Conservation (phyloP, 2,888 invertebrate genomes). For the Sesia apiformis region DNA sequence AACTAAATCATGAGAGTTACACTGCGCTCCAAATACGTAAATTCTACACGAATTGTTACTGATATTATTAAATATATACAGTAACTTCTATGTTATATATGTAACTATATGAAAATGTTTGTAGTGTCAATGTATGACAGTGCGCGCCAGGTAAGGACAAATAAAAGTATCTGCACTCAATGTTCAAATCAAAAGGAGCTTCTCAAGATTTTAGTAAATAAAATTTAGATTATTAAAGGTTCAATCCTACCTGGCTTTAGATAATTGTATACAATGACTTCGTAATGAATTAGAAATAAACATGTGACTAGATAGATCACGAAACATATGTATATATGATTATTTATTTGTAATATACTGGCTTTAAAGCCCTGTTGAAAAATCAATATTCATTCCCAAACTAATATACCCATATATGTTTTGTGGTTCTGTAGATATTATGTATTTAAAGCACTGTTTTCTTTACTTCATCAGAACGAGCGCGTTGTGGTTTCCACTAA, state of each 20-base stretch:
- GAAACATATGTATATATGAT: neutral
- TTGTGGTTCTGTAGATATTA: too few relatives aligned
- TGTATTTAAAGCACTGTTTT: too few relatives aligned
- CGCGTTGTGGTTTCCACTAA: too few relatives aligned
- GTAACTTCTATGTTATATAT: neutral
- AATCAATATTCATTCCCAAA: too few relatives aligned
- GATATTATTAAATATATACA: too few relatives aligned
- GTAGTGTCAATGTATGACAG: conserved; percentile 29
- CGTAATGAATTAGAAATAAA: conserved; percentile 36
- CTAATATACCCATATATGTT: too few relatives aligned
- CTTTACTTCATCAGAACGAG: too few relatives aligned
- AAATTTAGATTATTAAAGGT: conserved; percentile 58
- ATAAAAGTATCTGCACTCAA: conserved; percentile 71
- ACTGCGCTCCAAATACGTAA: too few relatives aligned
- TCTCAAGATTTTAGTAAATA: conserved; percentile 69
- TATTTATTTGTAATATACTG: conserved; percentile 13
- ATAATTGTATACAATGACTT: conserved; percentile 70
- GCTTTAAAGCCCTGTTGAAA: too few relatives aligned
- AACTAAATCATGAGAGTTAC: too few relatives aligned
- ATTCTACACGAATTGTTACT: too few relatives aligned
- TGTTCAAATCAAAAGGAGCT: conserved; percentile 75
- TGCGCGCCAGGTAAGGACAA: conserved; percentile 69
- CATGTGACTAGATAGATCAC: conserved; percentile 31
- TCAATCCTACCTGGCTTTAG: conserved; percentile 69
- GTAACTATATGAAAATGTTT: neutral